These are phyloP conservation scores for Aptenodytes patagonicus DNA, from an alignment of 2,113 vertebrate genomes.

Conservation along the genomic window DNA sequence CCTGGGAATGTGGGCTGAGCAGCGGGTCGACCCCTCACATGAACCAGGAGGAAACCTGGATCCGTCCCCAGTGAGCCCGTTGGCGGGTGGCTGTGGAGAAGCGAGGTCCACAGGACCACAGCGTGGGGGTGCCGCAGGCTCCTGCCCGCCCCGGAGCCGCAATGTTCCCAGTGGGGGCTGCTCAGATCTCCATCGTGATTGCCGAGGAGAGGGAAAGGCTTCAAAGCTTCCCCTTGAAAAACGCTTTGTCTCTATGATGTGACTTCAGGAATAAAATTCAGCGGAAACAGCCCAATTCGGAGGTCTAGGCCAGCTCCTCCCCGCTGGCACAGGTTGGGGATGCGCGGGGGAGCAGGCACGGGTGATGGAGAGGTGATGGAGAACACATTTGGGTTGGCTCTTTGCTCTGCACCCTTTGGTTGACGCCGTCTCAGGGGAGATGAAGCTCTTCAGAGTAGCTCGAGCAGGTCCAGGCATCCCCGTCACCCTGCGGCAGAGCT, in stretches of 20 bases:
- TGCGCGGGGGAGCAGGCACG: fast-evolving
- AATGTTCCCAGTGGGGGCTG: fast-evolving
- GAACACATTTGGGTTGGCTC: neutral
- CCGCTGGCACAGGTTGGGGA: neutral
- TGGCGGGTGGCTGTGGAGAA: neutral
- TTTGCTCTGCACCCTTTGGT: neutral
- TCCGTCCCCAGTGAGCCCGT: fast-evolving
- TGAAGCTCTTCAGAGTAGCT: neutral
- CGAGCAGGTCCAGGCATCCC: neutral
- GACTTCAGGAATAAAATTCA: neutral
- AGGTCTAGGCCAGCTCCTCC: neutral
- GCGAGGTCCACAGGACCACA: fast-evolving
- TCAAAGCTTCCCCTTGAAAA: neutral
- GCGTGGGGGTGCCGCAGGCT: neutral
- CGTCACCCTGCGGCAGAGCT: fast-evolving
- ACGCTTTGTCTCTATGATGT: neutral
- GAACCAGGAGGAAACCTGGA: neutral
- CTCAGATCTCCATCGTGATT: fast-evolving
- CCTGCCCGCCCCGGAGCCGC: neutral
- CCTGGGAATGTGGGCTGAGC: neutral
- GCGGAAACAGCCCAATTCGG: neutral
- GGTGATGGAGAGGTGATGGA: neutral
- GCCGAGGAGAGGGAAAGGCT: neutral
- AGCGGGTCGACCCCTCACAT: fast-evolving
- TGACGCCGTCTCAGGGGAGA: fast-evolving